phyloP scores from a whole-genome alignment of 1,140 invertebrate genomes.

The Drosophila funebris region DNA sequence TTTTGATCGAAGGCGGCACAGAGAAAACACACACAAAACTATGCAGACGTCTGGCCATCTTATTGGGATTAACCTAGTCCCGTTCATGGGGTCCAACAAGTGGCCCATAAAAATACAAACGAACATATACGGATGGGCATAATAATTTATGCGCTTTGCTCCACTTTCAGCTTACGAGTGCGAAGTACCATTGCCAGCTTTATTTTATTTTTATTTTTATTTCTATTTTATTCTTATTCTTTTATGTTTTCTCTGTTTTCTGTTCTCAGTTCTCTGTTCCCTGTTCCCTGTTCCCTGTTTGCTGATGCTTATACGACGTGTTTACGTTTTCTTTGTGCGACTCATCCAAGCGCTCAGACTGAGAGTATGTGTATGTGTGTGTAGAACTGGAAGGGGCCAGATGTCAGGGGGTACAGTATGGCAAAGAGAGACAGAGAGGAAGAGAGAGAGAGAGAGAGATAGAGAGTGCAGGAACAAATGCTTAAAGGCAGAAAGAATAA shows the following conservation, averaged over 20 bases:
- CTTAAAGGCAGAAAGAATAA: conserved; percentile 73
- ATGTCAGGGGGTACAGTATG: too few species aligned
- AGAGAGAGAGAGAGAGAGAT: neutral
- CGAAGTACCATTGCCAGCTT: conserved; percentile 33
- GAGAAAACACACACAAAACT: conserved; percentile 12
- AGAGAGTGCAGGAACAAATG: conserved; percentile 10
- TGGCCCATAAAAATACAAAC: conserved; percentile 58
- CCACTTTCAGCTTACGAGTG: conserved; percentile 31
- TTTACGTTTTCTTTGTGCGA: conserved; percentile 55
- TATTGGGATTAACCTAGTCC: conserved; percentile 54
- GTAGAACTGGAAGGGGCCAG: too few species aligned
- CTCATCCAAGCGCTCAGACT: conserved; percentile 30
- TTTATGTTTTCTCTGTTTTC: conserved; percentile 37
- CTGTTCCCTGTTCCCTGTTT: neutral
- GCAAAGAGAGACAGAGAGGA: conserved; percentile 10
- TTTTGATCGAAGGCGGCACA: conserved; percentile 13
- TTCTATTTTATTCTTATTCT: conserved; percentile 54
- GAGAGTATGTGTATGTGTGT: too few species aligned
- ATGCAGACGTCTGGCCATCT: conserved; percentile 44
- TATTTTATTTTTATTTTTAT: conserved; percentile 48
- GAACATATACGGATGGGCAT: conserved; percentile 41
- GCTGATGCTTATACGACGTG: conserved; percentile 44
- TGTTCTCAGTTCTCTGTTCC: neutral
- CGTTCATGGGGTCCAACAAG: conserved; percentile 45
- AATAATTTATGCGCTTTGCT: conserved; percentile 57